Conservation (phyloP, 2,113 vertebrate species). For the Vombatus ursinus region DNA sequence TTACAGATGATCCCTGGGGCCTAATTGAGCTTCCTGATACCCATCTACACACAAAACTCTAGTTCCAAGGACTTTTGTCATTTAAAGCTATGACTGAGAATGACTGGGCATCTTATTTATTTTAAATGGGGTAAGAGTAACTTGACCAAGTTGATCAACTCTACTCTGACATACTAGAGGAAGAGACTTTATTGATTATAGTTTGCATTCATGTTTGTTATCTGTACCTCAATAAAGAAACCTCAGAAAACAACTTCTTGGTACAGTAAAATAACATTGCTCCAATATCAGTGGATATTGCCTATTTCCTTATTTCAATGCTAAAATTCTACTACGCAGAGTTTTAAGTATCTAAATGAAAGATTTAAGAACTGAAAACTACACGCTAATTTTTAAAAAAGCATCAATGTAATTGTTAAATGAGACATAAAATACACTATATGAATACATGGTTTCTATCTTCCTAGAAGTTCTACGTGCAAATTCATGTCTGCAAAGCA, state of each 20-base stretch:
- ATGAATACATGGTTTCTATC: neutral
- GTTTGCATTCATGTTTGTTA: neutral
- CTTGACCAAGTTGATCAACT: too few species aligned
- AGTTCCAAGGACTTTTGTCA: too few species aligned
- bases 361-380: neutral
- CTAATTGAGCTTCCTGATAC: too few species aligned
- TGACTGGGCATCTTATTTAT: too few species aligned
- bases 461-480: neutral
- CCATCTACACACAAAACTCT: too few species aligned
- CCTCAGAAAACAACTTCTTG: neutral
- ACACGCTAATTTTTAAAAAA: neutral
- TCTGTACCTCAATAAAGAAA: neutral
- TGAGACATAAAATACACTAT: slow-evolving; percentile 15
- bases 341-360: slow-evolving; percentile 26
- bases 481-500: neutral
- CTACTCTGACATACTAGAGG: too few species aligned
- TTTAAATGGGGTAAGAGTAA: too few species aligned
- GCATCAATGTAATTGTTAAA: slow-evolving; percentile 27
- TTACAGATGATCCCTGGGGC: too few species aligned
- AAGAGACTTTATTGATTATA: neutral
- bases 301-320: too few species aligned
- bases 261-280: neutral
- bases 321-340: slow-evolving; percentile 12
- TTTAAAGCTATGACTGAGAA: too few species aligned
- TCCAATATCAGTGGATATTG: neutral